Evolutionary conservation across 2,797 vertebrate species (phyloP).

Genomic region (Botia kubotai): DNA sequence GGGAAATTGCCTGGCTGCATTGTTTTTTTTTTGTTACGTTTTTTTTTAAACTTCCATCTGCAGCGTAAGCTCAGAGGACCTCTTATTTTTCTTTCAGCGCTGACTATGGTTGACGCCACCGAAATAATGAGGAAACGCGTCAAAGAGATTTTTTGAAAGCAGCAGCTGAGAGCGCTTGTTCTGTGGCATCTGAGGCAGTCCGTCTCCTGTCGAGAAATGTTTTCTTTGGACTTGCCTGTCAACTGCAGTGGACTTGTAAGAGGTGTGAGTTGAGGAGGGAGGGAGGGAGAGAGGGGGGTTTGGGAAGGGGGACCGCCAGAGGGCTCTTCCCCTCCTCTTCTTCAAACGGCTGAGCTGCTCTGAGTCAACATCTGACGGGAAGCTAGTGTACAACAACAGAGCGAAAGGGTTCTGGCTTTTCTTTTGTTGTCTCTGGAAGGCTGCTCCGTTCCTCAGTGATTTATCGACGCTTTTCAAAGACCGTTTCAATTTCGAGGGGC

Average conservation of each 20-base stretch:
- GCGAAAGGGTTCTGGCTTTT: slow-evolving; percentile 44
- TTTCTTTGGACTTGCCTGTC: slow-evolving; percentile 57
- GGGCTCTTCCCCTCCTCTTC: slow-evolving; percentile 40
- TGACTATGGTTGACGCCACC: slow-evolving; percentile 28
- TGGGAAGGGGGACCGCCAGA: slow-evolving; percentile 45
- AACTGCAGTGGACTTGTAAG: slow-evolving; percentile 33
- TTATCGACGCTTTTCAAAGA: slow-evolving; percentile 51
- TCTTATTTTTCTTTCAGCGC: slow-evolving; percentile 32
- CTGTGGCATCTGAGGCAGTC: slow-evolving; percentile 53
- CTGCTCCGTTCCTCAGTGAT: slow-evolving; percentile 54
- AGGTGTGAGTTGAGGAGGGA: neutral
- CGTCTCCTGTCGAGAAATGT: slow-evolving; percentile 57
- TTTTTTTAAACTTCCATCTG: slow-evolving; percentile 26
- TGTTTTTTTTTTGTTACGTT: neutral
- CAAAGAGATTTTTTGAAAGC: slow-evolving; percentile 31
- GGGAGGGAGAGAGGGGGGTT: neutral
- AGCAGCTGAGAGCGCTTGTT: slow-evolving; percentile 47
- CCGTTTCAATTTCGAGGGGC: slow-evolving; percentile 46
- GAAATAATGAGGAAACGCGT: slow-evolving; percentile 51
- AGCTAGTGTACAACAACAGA: slow-evolving; percentile 45
- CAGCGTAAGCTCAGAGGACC: slow-evolving; percentile 36
- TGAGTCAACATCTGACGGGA: slow-evolving; percentile 60
- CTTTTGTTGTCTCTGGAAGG: slow-evolving; percentile 59
- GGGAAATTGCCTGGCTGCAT: slow-evolving; percentile 21
- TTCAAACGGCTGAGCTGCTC: slow-evolving; percentile 49